Base-by-base conservation (phyloP, 2,797 vertebrate genomes). In the Menidia menidia region DNA sequence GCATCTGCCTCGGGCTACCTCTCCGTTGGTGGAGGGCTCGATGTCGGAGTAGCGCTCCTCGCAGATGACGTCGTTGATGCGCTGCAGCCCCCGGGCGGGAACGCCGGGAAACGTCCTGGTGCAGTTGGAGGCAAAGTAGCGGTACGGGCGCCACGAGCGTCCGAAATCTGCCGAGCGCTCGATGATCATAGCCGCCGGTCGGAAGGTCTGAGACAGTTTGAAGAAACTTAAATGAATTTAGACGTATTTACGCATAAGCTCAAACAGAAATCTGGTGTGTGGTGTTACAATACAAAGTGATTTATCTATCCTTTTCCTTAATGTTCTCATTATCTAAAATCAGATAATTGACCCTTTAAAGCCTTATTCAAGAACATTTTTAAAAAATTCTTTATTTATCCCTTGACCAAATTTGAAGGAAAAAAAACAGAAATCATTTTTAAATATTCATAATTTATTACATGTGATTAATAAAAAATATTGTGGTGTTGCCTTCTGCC, bases 1-100 rank as follows among this genome's bases (percentile, higher is more conserved):
- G 1, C 25, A 25, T 25, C 25, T 25, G 25, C 25, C 31, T 55
- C 1, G 31, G 2, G 41, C 16, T 41, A 96, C 96, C 95, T 97
- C 93, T 62, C 95, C 96, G 0, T 96, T 85, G 1, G 94, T 96
- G 41, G 96, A 96, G 1, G 96, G 96, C 73, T 97, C 94, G 0
- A 97, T 96, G 83, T 97, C 95, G 0, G 94, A 97, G 91, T 97
- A 98, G 64, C 91, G 92, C 56, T 96, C 95, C 72, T 97, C 96
- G 6, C 95, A 97, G 66, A 96, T 87, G 43, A 97, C 78, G 32
- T 97, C 94, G 2, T 94, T 93, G 60, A 96, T 92, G 9, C 90
- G 92, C 44, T 81, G 93, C 6, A 94, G 87, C 39, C 93, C 71
- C 0, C 87, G 90, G 30, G 54, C 33, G 0, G 88, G 87, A 25